These are phyloP conservation scores for Bombyx mandarina DNA, from an alignment of 1,140 invertebrate species.

Conservation along the genomic window DNA sequence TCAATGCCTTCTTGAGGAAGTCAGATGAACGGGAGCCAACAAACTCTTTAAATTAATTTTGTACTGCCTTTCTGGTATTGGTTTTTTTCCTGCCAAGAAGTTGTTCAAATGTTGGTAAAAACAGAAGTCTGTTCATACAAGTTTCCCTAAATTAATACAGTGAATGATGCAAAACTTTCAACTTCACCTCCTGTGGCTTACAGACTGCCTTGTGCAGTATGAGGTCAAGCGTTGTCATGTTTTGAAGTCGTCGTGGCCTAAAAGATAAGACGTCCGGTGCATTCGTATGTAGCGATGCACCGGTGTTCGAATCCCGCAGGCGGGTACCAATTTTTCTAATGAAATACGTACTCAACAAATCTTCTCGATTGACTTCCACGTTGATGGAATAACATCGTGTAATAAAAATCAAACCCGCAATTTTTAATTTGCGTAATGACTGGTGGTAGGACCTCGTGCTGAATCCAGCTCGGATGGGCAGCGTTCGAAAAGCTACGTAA, in stretches of 20 bases:
- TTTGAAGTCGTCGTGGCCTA: too few species aligned
- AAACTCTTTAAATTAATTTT: not conserved
- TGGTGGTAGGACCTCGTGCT: too few species aligned
- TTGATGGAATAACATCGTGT: too few species aligned
- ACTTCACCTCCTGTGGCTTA: not conserved
- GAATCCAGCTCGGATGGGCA: too few species aligned
- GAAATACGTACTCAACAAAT: not conserved
- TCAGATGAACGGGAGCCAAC: not conserved
- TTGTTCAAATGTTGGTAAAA: not conserved
- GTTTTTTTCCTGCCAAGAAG: not conserved
- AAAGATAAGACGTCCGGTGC: too few species aligned
- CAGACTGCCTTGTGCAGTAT: not conserved
- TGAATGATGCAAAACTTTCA: not conserved
- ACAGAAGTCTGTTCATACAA: not conserved
- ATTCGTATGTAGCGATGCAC: too few species aligned
- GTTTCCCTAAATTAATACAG: not conserved
- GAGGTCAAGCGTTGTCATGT: not conserved
- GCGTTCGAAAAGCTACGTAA: too few species aligned
- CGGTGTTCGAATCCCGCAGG: too few species aligned
- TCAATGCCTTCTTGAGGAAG: not conserved
- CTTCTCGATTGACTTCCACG: too few species aligned
- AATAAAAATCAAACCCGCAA: too few species aligned
- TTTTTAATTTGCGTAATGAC: too few species aligned
- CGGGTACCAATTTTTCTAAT: too few species aligned
- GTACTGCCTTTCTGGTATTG: not conserved